phyloP scores from a whole-genome alignment of 2,113 vertebrate genomes.

The Pao palembangensis region DNA sequence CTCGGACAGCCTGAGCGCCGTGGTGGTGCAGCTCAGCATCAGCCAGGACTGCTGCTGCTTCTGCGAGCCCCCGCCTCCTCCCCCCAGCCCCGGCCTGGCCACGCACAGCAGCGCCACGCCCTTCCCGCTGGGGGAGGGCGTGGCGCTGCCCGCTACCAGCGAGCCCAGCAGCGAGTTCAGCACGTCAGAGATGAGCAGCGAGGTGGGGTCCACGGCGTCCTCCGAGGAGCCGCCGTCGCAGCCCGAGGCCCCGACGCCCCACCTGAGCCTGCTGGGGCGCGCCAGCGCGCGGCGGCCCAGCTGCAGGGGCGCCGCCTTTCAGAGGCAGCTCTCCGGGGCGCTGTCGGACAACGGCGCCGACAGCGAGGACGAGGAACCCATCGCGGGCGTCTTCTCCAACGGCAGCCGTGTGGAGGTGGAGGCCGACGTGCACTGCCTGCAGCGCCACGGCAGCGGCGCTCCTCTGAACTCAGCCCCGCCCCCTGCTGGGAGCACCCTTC shows the following conservation, averaged over 20 bases:
- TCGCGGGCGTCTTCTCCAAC: constrained; percentile 92
- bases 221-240: constrained; percentile 87
- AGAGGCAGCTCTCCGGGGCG: constrained; percentile 93
- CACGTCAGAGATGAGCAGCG: constrained; percentile 97
- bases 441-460: constrained; percentile 35
- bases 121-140: constrained; percentile 60
- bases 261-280: constrained; percentile 72
- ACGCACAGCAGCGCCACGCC: constrained; percentile 64
- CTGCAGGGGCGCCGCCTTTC: constrained; percentile 78
- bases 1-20: constrained; percentile 88
- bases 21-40: constrained; percentile 91
- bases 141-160: constrained; percentile 73
- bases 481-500: constrained; percentile 3
- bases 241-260: constrained; percentile 66
- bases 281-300: constrained; percentile 34
- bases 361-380: constrained; percentile 95
- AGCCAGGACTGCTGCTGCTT: constrained; percentile 91
- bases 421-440: constrained; percentile 88
- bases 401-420: constrained; percentile 95
- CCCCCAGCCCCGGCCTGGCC: constrained; percentile 78
- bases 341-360: constrained; percentile 95
- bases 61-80: constrained; percentile 66
- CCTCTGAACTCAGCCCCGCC: constrained; percentile 26
- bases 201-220: constrained; percentile 94
- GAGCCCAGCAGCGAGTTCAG: constrained; percentile 85